These are phyloP conservation scores for Bos javanicus DNA, from an alignment of 2,113 vertebrate species.

Conservation along the genomic window DNA sequence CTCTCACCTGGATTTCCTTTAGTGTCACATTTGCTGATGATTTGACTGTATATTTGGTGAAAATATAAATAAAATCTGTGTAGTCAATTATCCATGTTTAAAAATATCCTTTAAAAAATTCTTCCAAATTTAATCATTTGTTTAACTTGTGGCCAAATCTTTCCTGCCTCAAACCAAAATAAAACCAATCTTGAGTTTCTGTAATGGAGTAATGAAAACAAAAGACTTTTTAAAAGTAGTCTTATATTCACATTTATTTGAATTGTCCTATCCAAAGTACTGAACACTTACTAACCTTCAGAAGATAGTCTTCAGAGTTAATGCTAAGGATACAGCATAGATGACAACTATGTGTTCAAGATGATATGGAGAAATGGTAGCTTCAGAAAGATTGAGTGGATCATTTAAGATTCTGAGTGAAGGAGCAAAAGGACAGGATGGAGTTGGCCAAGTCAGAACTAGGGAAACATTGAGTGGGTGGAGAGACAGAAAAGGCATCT, in stretches of 20 bases:
- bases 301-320: conserved; percentile 3
- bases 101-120: neutral
- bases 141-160: conserved; percentile 16
- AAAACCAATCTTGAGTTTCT: conserved; percentile 31
- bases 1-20: neutral
- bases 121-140: neutral
- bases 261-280: neutral
- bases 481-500: neutral
- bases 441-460: neutral
- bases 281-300: neutral
- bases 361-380: neutral
- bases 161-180: conserved; percentile 17
- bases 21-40: conserved; percentile 2
- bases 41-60: neutral
- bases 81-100: neutral
- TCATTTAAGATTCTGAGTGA: neutral
- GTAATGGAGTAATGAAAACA: neutral
- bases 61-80: conserved; percentile 29
- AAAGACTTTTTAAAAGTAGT: neutral
- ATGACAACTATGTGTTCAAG: neutral
- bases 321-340: neutral
- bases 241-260: conserved; percentile 30
- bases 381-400: conserved; percentile 7
- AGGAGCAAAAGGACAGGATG: neutral
- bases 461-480: neutral